These are phyloP conservation scores for Aspidapion aeneum DNA, from an alignment of 2,888 invertebrate genomes.

Conservation along the genomic window DNA sequence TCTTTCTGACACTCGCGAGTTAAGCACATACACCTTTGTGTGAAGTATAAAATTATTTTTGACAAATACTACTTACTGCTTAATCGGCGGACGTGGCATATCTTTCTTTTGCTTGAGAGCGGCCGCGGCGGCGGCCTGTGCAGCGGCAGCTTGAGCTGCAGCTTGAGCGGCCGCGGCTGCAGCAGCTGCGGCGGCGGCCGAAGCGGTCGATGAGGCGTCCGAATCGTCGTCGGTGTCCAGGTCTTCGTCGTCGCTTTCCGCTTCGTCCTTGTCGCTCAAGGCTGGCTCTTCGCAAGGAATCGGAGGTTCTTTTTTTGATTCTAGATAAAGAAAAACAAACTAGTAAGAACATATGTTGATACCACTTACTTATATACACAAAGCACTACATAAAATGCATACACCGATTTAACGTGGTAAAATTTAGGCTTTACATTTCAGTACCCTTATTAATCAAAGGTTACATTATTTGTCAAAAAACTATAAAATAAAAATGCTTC, in stretches of 20 bases:
- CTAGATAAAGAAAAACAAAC: not conserved
- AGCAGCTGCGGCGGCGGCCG: slow-evolving; percentile 9
- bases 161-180: slow-evolving; percentile 10
- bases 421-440: no score
- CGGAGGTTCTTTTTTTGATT: slow-evolving; percentile 43
- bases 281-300: slow-evolving; percentile 67
- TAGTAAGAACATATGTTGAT: not conserved
- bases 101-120: slow-evolving; percentile 22
- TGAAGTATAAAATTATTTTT: no score
- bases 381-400: no score
- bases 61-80: slow-evolving; percentile 66
- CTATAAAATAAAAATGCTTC: no score
- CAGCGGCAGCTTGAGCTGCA: slow-evolving; percentile 9
- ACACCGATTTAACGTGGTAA: no score
- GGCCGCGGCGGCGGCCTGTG: slow-evolving; percentile 6
- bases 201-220: slow-evolving; percentile 37
- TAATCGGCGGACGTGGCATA: slow-evolving; percentile 55
- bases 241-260: slow-evolving; percentile 74
- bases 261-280: slow-evolving; percentile 64
- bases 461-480: no score
- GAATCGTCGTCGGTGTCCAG: slow-evolving; percentile 53
- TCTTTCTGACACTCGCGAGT: no score
- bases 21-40: no score
- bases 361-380: no score
- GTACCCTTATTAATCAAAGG: no score